Conservation (phyloP, 2,888 invertebrate genomes). For the Mactromeris polynyma region DNA sequence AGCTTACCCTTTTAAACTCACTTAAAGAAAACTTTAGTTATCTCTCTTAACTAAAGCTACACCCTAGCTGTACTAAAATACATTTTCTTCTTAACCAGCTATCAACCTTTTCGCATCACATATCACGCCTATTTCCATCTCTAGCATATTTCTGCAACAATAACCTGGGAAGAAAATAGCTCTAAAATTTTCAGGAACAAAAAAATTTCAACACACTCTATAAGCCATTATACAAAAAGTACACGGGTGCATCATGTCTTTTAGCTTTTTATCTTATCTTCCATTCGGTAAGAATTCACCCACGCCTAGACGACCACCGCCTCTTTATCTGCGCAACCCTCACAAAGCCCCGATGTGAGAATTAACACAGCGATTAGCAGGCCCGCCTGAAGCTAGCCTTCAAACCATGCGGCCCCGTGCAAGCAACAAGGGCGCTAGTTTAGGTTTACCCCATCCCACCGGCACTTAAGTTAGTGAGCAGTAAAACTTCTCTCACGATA, state of each 20-base stretch:
- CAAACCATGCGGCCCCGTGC: too few species aligned
- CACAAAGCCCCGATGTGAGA: too few species aligned
- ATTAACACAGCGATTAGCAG: too few species aligned
- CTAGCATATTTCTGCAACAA: constrained; percentile 40
- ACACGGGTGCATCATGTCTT: not conserved
- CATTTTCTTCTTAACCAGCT: constrained; percentile 50
- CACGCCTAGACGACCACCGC: too few species aligned
- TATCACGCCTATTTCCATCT: constrained; percentile 38
- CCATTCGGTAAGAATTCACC: not conserved
- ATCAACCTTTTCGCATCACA: constrained; percentile 40
- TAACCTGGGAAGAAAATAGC: constrained; percentile 28
- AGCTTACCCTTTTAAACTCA: constrained; percentile 29
- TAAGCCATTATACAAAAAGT: constrained; percentile 59
- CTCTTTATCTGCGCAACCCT: too few species aligned
- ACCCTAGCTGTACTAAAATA: constrained; percentile 35
- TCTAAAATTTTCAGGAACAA: constrained; percentile 43
- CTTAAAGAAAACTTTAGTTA: not conserved
- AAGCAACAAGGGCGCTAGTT: too few species aligned
- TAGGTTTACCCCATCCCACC: too few species aligned
- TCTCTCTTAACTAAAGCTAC: not conserved
- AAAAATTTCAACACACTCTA: constrained; percentile 21
- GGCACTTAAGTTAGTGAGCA: too few species aligned
- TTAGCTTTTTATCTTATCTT: not conserved
- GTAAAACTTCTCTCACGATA: constrained; percentile 17
- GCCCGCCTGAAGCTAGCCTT: too few species aligned